These are phyloP conservation scores for Pyrgus malvae DNA, from an alignment of 2,888 invertebrate genomes.

Conservation along the genomic window DNA sequence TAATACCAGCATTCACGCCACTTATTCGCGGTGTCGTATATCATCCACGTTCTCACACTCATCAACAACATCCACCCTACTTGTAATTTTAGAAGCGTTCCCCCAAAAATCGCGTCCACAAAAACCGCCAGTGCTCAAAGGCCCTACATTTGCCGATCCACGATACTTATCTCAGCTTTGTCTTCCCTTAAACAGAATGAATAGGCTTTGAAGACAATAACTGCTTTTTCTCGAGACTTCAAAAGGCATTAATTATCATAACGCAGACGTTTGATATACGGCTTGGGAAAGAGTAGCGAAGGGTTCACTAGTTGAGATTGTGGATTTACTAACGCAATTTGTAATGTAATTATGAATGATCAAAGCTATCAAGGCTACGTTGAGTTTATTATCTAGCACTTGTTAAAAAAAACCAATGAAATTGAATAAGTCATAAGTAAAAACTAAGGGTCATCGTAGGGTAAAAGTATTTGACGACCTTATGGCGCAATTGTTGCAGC, in stretches of 20 bases:
- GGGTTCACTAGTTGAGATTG: neutral
- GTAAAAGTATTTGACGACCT: too few species aligned
- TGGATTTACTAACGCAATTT: neutral
- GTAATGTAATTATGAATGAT: too few species aligned
- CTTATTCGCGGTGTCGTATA: neutral
- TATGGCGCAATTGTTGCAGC: too few species aligned
- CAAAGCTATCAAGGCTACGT: too few species aligned
- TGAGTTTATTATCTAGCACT: too few species aligned
- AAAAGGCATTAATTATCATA: conserved; percentile 69
- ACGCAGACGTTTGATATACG: conserved; percentile 29
- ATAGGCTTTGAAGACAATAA: conserved; percentile 62
- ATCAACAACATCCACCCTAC: conserved; percentile 13
- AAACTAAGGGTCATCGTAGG: too few species aligned
- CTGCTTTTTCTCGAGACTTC: conserved; percentile 50
- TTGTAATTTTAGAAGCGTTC: conserved; percentile 20
- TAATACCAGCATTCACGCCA: neutral
- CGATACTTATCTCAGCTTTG: conserved; percentile 72
- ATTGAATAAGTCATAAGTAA: too few species aligned
- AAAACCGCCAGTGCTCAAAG: conserved; percentile 40
- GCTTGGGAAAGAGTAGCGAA: neutral
- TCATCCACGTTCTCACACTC: conserved; percentile 16
- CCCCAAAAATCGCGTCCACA: conserved; percentile 17
- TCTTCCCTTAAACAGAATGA: conserved; percentile 72
- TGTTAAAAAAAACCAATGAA: too few species aligned
- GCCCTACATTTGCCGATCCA: conserved; percentile 52